Evolutionary conservation across 2,888 invertebrate species (phyloP).

Genomic region (Onthophagus sagittarius): DNA sequence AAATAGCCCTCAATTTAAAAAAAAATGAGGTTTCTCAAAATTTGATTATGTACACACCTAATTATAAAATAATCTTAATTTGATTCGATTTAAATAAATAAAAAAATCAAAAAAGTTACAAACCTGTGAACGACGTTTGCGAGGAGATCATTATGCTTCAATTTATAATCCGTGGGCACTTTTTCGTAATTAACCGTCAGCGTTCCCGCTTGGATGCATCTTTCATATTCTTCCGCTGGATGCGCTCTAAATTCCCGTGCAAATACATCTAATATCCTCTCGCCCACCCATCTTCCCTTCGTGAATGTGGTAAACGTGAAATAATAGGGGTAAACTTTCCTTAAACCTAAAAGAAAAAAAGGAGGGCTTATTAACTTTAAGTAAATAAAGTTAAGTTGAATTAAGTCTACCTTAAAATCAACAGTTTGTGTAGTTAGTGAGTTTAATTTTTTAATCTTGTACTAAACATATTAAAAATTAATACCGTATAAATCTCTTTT

Average conservation of each 20-base stretch:
- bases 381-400: no score
- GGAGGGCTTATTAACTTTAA: neutral
- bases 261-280: constrained; percentile 88
- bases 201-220: constrained; percentile 87
- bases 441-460: no score
- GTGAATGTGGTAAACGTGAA: constrained; percentile 95
- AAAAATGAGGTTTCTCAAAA: neutral
- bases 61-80: neutral
- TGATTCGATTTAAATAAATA: neutral
- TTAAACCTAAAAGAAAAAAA: constrained; percentile 63
- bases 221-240: constrained; percentile 87
- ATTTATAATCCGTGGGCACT: constrained; percentile 84
- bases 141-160: constrained; percentile 89
- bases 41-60: neutral
- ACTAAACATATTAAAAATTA: no score
- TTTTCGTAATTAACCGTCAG: constrained; percentile 91
- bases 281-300: constrained; percentile 95
- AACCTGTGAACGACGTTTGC: constrained; percentile 95
- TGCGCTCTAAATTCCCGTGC: constrained; percentile 91
- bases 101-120: constrained; percentile 26
- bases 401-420: no score
- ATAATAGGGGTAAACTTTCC: constrained; percentile 96
- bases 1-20: neutral
- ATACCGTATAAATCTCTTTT: no score
- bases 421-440: no score